These are phyloP conservation scores for Echinometra lucunter DNA, from an alignment of 53 echinoderm and acorn worm species.

Conservation along the genomic window DNA sequence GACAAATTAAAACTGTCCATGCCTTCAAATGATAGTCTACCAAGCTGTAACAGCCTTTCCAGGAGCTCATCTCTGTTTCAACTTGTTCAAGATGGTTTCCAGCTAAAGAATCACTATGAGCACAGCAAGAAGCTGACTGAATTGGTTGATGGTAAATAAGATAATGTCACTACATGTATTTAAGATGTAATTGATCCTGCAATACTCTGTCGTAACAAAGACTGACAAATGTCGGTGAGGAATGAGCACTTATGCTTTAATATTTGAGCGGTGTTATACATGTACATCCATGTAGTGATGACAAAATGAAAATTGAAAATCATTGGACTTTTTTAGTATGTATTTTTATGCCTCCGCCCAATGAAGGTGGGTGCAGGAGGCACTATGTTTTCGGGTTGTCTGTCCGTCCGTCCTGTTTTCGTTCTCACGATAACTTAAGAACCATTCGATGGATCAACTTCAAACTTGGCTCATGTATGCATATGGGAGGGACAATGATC, in stretches of 20 bases:
- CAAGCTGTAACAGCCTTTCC: neutral
- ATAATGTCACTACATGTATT: too few relatives aligned
- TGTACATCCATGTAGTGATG: neutral
- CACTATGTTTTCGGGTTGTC: too few relatives aligned
- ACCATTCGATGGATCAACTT: too few relatives aligned
- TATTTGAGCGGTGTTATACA: too few relatives aligned
- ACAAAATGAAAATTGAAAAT: neutral
- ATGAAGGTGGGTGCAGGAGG: too few relatives aligned
- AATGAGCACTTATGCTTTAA: neutral
- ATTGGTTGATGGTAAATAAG: conserved; percentile 91
- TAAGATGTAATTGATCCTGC: too few relatives aligned
- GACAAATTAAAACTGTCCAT: neutral
- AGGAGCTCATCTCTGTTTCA: conserved; percentile 40
- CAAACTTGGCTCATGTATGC: too few relatives aligned
- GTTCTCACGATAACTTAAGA: too few relatives aligned
- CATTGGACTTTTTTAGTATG: neutral
- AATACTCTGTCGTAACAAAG: too few relatives aligned
- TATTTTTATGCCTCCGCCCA: neutral
- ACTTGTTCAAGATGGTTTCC: conserved; percentile 82
- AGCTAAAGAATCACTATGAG: conserved; percentile 81
- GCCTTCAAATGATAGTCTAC: conserved; percentile 33
- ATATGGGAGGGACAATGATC: too few relatives aligned
- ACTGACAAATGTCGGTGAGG: neutral
- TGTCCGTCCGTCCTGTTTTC: too few relatives aligned
- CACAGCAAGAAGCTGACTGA: conserved; percentile 95